Percentiles rank a stretch among this genome's conserved stretches.
Evolutionary conservation across 1,140 invertebrate species (phyloP).

Genomic region (Hesperophylax magnus): DNA sequence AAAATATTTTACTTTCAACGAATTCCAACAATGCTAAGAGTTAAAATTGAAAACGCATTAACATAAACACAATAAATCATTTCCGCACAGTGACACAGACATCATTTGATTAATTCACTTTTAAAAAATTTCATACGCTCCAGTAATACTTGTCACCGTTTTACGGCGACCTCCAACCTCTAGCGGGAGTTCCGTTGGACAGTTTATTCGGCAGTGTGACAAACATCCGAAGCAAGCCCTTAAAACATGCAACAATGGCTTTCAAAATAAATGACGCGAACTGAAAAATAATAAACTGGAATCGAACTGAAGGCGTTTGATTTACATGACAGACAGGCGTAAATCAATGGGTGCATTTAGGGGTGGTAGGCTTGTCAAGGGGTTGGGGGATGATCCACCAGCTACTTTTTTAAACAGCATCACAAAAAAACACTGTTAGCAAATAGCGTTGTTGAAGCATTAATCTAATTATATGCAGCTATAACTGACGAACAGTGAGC

Average conservation of each 20-base stretch:
- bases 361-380: background rate
- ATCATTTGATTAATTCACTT: constrained; percentile 17
- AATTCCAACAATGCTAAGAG: background rate
- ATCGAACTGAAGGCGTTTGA: constrained; percentile 39
- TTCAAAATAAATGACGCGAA: constrained; percentile 45
- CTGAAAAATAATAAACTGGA: constrained; percentile 48
- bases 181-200: background rate
- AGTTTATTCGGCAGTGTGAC: background rate
- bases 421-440: no score
- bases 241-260: constrained; percentile 20
- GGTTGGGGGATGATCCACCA: background rate
- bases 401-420: background rate
- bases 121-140: constrained; percentile 33
- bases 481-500: no score
- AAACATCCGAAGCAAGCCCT: constrained; percentile 11
- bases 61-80: constrained; percentile 31
- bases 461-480: no score
- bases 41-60: constrained; percentile 31
- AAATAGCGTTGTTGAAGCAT: background rate
- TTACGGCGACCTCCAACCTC: background rate
- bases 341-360: constrained; percentile 16
- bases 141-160: background rate
- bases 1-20: background rate
- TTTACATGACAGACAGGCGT: constrained; percentile 50
- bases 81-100: constrained; percentile 18